These are phyloP conservation scores for Scaptomyza hsui DNA, from an alignment of 1,140 invertebrate species.

Conservation along the genomic window DNA sequence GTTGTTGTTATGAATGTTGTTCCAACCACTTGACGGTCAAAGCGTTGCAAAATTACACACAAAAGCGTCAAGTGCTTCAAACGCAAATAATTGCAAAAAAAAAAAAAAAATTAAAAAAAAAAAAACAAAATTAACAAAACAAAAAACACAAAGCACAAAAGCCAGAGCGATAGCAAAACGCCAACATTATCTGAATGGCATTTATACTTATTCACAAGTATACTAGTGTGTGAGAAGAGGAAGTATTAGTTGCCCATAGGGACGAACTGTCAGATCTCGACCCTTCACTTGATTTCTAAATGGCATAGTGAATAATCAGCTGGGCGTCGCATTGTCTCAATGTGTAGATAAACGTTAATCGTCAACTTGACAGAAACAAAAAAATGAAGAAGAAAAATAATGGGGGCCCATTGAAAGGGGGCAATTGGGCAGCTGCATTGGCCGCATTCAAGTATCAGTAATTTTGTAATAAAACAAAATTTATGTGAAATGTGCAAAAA, in stretches of 20 bases:
- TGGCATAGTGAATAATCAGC: slow-evolving; percentile 21
- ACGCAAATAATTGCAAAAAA: slow-evolving; percentile 55
- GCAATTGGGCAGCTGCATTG: neutral
- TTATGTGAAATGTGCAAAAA: slow-evolving; percentile 62
- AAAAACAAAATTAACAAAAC: slow-evolving; percentile 32
- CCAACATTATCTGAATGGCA: slow-evolving; percentile 24
- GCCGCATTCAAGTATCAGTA: slow-evolving; percentile 58
- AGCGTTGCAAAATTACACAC: slow-evolving; percentile 77
- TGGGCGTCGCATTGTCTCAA: slow-evolving; percentile 21
- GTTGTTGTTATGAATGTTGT: slow-evolving; percentile 28
- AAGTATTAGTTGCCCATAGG: slow-evolving; percentile 10
- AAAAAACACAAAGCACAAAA: neutral
- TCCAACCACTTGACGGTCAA: slow-evolving; percentile 71
- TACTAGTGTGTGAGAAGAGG: neutral
- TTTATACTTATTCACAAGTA: too few relatives aligned
- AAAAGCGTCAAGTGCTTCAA: slow-evolving; percentile 71
- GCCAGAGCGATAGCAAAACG: slow-evolving; percentile 19
- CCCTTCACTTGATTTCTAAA: neutral
- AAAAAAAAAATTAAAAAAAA: slow-evolving; percentile 33
- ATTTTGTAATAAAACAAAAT: slow-evolving; percentile 75
- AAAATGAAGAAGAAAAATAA: too few relatives aligned
- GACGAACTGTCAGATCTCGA: neutral
- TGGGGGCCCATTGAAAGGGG: neutral
- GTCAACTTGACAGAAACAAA: too few relatives aligned
- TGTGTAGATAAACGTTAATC: slow-evolving; percentile 56